phyloP scores from a whole-genome alignment of 2,113 vertebrate species.

The Leucopsar rothschildi region DNA sequence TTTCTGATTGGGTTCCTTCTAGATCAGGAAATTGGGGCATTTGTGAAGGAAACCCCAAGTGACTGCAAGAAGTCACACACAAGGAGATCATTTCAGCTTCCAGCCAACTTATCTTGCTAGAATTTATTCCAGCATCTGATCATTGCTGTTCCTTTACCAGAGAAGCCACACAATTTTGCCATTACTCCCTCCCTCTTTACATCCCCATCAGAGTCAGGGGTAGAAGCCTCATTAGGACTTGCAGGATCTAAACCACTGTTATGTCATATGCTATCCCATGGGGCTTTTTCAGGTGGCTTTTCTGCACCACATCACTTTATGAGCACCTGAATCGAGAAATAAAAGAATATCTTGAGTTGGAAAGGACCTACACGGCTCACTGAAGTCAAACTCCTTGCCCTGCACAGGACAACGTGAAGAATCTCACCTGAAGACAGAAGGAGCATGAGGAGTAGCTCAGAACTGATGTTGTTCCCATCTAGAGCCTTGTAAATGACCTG shows the following conservation, averaged over 20 bases:
- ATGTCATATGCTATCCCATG: neutral
- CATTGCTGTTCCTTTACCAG: neutral
- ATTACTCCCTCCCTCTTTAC: neutral
- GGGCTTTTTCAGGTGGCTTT: neutral
- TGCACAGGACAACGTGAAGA: neutral
- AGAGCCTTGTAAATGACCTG: neutral
- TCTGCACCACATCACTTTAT: neutral
- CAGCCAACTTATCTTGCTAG: neutral
- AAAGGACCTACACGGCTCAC: neutral
- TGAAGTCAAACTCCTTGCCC: neutral
- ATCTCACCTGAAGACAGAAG: neutral
- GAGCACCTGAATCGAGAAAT: neutral
- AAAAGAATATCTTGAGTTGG: neutral
- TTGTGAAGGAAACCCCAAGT: neutral
- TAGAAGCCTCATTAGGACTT: neutral
- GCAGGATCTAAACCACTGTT: neutral
- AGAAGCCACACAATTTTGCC: neutral
- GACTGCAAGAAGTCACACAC: neutral
- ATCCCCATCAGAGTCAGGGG: rapidly evolving
- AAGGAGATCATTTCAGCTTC: neutral
- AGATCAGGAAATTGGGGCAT: neutral
- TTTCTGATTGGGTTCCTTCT: neutral
- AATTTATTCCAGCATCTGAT: neutral
- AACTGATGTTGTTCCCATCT: neutral
- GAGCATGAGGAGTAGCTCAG: neutral